These are phyloP conservation scores for Drosophila biarmipes DNA, from an alignment of 1,140 invertebrate genomes.

Conservation along the genomic window DNA sequence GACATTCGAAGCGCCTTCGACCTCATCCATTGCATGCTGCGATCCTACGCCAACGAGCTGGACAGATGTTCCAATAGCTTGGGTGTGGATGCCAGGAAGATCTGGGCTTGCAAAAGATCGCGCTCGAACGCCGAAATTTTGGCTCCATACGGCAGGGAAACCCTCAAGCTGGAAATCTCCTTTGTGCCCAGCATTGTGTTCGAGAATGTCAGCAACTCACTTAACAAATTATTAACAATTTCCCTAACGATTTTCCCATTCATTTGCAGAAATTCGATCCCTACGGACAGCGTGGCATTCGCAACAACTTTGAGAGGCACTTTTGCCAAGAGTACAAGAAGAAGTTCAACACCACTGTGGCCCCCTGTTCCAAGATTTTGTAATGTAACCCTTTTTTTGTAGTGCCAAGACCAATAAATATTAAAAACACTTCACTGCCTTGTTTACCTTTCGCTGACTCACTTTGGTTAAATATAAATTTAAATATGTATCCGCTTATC, in stretches of 20 bases:
- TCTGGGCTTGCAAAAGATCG: conserved; percentile 55
- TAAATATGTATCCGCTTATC: conserved; percentile 35
- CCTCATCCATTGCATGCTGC: conserved; percentile 73
- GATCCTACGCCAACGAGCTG: conserved; percentile 51
- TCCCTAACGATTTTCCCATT: neutral
- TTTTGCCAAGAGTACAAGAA: conserved; percentile 62
- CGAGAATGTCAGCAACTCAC: conserved; percentile 57
- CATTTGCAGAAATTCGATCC: conserved; percentile 55
- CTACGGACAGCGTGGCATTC: conserved; percentile 66
- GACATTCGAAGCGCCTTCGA: conserved; percentile 48
- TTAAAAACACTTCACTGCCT: conserved; percentile 17
- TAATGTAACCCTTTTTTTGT: conserved; percentile 16
- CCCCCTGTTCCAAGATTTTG: conserved; percentile 43
- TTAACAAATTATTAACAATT: too few species aligned
- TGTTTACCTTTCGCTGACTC: conserved; percentile 23
- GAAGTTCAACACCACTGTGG: conserved; percentile 56
- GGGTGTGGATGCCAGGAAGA: conserved; percentile 52
- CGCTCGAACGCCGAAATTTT: conserved; percentile 65
- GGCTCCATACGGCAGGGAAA: conserved; percentile 65
- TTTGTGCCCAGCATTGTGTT: conserved; percentile 79
- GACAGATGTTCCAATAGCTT: conserved; percentile 55
- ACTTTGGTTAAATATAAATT: conserved; percentile 12
- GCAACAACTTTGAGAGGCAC: conserved; percentile 65
- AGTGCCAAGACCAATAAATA: conserved; percentile 36
- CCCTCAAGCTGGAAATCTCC: conserved; percentile 58